Conservation (phyloP, 1,140 invertebrate species). For the Megathymus violae region DNA sequence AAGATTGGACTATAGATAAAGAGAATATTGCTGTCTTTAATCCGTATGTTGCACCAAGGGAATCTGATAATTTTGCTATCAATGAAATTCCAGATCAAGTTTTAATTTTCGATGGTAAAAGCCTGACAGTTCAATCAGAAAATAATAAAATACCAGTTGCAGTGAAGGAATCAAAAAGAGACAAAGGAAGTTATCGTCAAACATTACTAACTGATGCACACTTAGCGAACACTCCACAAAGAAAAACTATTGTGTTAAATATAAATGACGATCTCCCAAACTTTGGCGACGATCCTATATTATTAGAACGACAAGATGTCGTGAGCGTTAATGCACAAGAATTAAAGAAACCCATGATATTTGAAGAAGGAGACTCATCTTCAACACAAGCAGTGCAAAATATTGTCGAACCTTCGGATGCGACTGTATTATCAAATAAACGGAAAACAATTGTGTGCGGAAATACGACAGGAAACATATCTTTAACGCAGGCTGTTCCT, state of each 20-base stretch:
- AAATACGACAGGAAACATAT: slow-evolving; percentile 41
- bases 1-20: slow-evolving; percentile 63
- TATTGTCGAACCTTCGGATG: background rate
- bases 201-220: slow-evolving; percentile 33
- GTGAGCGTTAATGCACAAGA: slow-evolving; percentile 1
- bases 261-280: slow-evolving; percentile 64
- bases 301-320: slow-evolving; percentile 3
- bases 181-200: slow-evolving; percentile 40
- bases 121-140: slow-evolving; percentile 59
- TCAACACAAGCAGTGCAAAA: slow-evolving; percentile 14
- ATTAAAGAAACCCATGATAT: slow-evolving; percentile 12
- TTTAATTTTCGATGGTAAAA: slow-evolving; percentile 72
- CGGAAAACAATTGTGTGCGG: slow-evolving; percentile 39
- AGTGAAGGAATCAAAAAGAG: background rate
- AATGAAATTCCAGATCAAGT: slow-evolving; percentile 62
- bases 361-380: slow-evolving; percentile 35
- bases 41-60: slow-evolving; percentile 58
- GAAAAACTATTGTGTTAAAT: slow-evolving; percentile 63
- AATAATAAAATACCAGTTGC: slow-evolving; percentile 30
- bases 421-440: slow-evolving; percentile 18
- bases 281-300: slow-evolving; percentile 42
- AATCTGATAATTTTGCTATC: slow-evolving; percentile 58
- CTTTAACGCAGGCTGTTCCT: slow-evolving; percentile 43
- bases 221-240: slow-evolving; percentile 37
- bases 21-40: slow-evolving; percentile 67